Percentiles rank a stretch among this genome's conserved stretches.
phyloP scores from a whole-genome alignment of 2,888 invertebrate species.

The Hecatera dysodea region DNA sequence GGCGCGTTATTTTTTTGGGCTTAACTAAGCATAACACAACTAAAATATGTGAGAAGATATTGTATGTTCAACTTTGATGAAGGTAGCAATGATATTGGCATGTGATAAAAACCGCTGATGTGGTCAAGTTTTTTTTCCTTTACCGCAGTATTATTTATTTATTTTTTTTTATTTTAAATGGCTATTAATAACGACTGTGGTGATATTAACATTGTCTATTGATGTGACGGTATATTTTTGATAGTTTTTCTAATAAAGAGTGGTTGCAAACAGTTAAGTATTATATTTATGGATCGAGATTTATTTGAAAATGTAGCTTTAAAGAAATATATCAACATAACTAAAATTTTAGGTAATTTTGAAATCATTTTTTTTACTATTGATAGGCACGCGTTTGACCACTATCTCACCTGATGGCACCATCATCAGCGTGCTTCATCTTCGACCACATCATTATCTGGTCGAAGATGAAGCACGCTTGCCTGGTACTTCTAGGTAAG shows the following conservation, averaged over 20 bases:
- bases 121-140: neutral
- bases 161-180: neutral
- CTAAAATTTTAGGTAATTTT: no score
- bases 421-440: no score
- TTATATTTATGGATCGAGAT: no score
- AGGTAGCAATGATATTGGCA: neutral
- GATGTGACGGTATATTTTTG: neutral
- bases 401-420: no score
- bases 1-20: neutral
- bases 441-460: no score
- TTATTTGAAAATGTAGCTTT: no score
- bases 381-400: no score
- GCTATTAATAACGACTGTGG: no score
- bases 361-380: no score
- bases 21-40: neutral
- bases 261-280: neutral
- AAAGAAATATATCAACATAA: neutral
- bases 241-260: slow-evolving; percentile 27
- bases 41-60: neutral
- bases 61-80: neutral
- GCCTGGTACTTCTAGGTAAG: no score
- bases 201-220: no score
- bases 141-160: neutral
- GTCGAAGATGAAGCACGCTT: no score
- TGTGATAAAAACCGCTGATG: neutral